Evolutionary conservation across 2,113 vertebrate genomes (phyloP).

Genomic region (Tricholaema leucomelas): DNA sequence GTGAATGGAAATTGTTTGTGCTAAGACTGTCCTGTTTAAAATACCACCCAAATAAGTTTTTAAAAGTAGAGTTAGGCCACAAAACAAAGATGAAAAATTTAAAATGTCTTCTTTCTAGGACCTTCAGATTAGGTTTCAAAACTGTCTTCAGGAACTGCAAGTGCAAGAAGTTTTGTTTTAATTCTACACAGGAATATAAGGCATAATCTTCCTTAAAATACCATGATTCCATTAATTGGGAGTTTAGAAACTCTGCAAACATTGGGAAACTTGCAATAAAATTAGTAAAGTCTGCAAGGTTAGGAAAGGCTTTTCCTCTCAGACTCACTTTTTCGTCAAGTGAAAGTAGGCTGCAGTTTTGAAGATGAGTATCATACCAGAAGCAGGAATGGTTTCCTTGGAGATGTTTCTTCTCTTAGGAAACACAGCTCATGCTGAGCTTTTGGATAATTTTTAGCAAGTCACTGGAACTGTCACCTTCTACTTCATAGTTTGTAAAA

Average conservation of each 20-base stretch:
- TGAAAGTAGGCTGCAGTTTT: background rate
- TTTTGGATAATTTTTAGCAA: constrained; percentile 8
- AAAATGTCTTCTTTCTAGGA: background rate
- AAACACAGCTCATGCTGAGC: background rate
- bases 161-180: background rate
- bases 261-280: background rate
- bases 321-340: background rate
- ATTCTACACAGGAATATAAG: background rate
- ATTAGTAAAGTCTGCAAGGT: background rate
- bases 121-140: background rate
- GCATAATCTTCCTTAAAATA: background rate
- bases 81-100: background rate
- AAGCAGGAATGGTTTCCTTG: background rate
- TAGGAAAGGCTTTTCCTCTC: background rate
- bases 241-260: background rate
- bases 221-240: background rate
- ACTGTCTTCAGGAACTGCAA: background rate
- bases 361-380: background rate
- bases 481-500: background rate
- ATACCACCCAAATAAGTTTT: background rate
- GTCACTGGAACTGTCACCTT: background rate
- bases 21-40: background rate
- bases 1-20: background rate
- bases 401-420: background rate
- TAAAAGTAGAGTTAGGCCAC: background rate